Conservation (phyloP, 1,140 invertebrate species). For the Alviniconcha marisindica region DNA sequence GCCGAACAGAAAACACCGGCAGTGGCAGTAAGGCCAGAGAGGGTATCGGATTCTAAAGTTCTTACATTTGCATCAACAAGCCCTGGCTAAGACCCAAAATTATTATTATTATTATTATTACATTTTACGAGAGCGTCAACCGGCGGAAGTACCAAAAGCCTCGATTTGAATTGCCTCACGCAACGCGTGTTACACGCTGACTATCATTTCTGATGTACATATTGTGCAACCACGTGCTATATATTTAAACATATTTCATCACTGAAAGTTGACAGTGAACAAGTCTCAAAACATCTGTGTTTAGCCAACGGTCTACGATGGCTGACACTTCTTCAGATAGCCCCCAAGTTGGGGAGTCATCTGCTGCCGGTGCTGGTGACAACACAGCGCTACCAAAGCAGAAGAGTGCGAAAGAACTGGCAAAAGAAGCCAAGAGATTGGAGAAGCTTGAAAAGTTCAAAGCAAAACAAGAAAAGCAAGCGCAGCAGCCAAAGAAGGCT, state of each 20-base stretch:
- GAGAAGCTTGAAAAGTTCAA: conserved; percentile 87
- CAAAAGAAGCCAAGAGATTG: conserved; percentile 70
- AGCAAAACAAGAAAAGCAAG: conserved; percentile 87
- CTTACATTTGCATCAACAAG: too few relatives aligned
- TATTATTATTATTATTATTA: too few relatives aligned
- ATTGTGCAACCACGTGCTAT: not conserved
- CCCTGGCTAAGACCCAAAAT: too few relatives aligned
- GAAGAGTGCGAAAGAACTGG: conserved; percentile 69
- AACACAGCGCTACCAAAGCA: conserved; percentile 53
- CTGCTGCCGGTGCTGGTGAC: conserved; percentile 31
- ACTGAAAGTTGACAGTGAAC: not conserved
- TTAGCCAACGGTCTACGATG: not conserved
- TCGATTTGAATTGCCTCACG: conserved; percentile 32
- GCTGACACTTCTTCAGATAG: conserved; percentile 38
- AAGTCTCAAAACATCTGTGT: not conserved
- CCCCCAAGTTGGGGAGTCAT: conserved; percentile 30
- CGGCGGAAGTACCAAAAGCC: not conserved
- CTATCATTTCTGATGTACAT: not conserved
- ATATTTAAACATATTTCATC: conserved; percentile 6
- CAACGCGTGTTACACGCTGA: not conserved
- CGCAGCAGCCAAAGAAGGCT: conserved; percentile 69
- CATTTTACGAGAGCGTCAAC: not conserved
- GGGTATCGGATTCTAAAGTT: too few relatives aligned
- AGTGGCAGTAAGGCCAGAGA: too few relatives aligned
- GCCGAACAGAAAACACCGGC: too few relatives aligned